These are phyloP conservation scores for Lethenteron camtschaticum DNA, from an alignment of 2,113 vertebrate genomes.

Conservation along the genomic window DNA sequence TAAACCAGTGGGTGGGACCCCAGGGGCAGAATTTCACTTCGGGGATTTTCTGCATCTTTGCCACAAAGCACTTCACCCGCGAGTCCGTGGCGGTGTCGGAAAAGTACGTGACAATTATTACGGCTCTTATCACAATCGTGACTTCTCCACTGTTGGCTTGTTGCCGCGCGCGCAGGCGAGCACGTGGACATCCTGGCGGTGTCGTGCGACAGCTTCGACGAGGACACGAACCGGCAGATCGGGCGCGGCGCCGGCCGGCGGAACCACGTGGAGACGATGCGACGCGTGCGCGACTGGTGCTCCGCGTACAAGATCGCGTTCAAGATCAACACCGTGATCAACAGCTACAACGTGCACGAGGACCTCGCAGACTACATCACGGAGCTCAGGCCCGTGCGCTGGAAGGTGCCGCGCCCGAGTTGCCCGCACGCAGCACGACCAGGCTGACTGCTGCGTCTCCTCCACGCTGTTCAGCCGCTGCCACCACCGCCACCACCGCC, in stretches of 20 bases:
- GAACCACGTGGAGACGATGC: constrained; percentile 52
- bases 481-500: too few species aligned
- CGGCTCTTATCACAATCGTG: too few species aligned
- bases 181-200: constrained; percentile 69
- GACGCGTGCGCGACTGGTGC: constrained; percentile 48
- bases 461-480: too few species aligned
- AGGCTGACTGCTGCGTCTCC: too few species aligned
- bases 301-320: constrained; percentile 54
- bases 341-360: constrained; percentile 58
- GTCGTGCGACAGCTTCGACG: constrained; percentile 78
- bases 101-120: too few species aligned
- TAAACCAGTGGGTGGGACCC: too few species aligned
- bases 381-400: constrained; percentile 50
- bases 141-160: too few species aligned
- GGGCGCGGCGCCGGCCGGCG: constrained; percentile 55
- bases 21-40: too few species aligned
- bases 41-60: too few species aligned
- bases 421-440: too few species aligned
- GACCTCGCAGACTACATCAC: constrained; percentile 48
- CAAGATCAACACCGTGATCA: constrained; percentile 85
- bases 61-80: too few species aligned
- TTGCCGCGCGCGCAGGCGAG: constrained; percentile 24
- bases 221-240: constrained; percentile 52
- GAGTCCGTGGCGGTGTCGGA: too few species aligned
- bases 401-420: constrained; percentile 39